A percentile compares a stretch with the other conserved stretches of the same genome.
phyloP scores from a whole-genome alignment of 2,888 invertebrate species.

The Steinernema hermaphroditum region DNA sequence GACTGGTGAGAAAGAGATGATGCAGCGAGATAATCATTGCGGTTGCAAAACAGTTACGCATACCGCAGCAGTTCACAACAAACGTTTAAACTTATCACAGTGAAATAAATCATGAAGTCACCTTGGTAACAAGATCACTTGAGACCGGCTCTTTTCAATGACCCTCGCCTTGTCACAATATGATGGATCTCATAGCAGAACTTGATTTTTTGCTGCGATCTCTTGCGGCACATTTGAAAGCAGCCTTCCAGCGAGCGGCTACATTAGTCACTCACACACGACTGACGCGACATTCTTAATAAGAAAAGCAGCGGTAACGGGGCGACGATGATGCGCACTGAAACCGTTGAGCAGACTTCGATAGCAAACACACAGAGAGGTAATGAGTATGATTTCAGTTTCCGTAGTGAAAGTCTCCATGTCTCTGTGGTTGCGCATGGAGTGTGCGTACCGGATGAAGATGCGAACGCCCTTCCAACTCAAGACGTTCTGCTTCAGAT shows the following conservation, averaged over 20 bases:
- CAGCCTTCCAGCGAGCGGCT: background rate
- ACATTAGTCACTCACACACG: background rate
- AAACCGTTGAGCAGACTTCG: too few species aligned
- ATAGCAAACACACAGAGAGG: too few species aligned
- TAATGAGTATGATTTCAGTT: too few species aligned
- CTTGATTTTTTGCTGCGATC: constrained; percentile 2
- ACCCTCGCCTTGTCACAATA: background rate
- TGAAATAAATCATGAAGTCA: constrained; percentile 20
- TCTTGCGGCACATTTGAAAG: background rate
- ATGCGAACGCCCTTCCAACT: background rate
- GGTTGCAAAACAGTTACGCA: background rate
- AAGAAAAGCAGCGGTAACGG: too few species aligned
- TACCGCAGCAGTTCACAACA: background rate
- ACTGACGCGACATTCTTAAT: too few species aligned
- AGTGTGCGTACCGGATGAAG: background rate
- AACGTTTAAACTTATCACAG: too few species aligned
- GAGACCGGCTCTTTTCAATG: background rate
- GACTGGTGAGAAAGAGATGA: constrained; percentile 7
- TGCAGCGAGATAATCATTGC: background rate
- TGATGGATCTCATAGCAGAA: constrained; percentile 3
- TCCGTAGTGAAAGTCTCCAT: constrained; percentile 25
- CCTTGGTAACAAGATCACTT: background rate
- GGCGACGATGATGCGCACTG: too few species aligned
- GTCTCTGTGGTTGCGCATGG: background rate
- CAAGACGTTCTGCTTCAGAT: background rate